A percentile compares a stretch with the other conserved stretches of the same genome.
These are phyloP conservation scores for Scelioninae gen. 2 DNA, from an alignment of 2,888 invertebrate species.

Conservation along the genomic window DNA sequence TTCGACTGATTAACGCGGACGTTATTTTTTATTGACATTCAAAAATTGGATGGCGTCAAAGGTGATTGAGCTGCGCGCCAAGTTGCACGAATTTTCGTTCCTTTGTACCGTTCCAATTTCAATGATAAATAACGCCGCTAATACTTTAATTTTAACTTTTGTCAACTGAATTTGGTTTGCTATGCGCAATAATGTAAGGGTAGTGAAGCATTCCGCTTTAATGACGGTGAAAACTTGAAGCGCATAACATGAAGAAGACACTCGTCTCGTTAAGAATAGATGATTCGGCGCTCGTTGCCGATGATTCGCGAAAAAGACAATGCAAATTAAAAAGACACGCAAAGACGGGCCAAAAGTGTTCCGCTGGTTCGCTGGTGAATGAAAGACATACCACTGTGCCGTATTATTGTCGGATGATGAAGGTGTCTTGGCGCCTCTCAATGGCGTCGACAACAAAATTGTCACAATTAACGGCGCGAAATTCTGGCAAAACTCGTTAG, in stretches of 20 bases:
- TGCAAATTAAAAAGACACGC: slow-evolving; percentile 27
- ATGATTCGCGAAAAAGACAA: slow-evolving; percentile 46
- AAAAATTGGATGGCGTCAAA: slow-evolving; percentile 1
- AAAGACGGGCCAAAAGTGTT: too few species aligned
- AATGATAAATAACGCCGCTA: slow-evolving; percentile 1
- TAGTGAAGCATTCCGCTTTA: slow-evolving; percentile 37
- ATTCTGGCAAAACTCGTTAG: slow-evolving; percentile 2
- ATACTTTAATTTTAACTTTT: slow-evolving; percentile 23
- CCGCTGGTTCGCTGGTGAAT: too few species aligned
- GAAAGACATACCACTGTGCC: slow-evolving; percentile 6
- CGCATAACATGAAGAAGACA: slow-evolving; percentile 56
- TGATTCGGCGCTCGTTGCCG: slow-evolving; percentile 68
- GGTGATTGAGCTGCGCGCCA: not conserved
- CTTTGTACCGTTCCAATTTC: slow-evolving; percentile 12
- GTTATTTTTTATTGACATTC: slow-evolving; percentile 21
- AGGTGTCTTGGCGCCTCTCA: not conserved
- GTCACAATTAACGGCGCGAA: slow-evolving; percentile 5
- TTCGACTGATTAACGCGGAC: slow-evolving; percentile 3
- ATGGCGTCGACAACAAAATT: not conserved
- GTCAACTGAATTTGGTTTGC: slow-evolving; percentile 23
- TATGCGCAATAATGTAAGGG: slow-evolving; percentile 10
- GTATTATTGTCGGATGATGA: slow-evolving; percentile 4
- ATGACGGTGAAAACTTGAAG: slow-evolving; percentile 44
- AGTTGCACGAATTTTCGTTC: not conserved
- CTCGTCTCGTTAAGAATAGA: slow-evolving; percentile 67